These are phyloP conservation scores for Aradophagus sp. DNA, from an alignment of 1,140 invertebrate genomes.

Conservation along the genomic window DNA sequence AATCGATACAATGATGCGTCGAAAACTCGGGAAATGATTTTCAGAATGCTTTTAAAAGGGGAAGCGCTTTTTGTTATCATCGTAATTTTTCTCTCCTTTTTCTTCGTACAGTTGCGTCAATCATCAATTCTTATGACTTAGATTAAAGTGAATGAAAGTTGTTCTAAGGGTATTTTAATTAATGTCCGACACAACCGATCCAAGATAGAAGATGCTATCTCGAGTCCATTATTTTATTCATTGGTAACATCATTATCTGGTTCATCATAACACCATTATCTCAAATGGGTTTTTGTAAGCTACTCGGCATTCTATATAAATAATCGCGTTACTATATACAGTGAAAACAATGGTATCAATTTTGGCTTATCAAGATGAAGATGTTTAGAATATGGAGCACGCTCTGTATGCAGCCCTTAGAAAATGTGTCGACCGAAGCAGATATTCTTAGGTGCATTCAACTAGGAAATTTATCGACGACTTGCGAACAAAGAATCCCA, in stretches of 20 bases:
- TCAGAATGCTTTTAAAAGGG: no score
- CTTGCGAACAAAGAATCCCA: no score
- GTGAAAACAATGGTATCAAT: constrained; percentile 50
- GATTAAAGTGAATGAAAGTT: constrained; percentile 17
- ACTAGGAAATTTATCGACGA: no score
- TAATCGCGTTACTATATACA: constrained; percentile 43
- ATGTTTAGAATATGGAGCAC: constrained; percentile 46
- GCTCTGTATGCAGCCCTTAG: constrained; percentile 20
- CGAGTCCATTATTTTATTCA: constrained; percentile 33
- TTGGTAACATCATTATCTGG: constrained; percentile 32
- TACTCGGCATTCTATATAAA: constrained; percentile 10
- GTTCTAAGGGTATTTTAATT: constrained; percentile 32
- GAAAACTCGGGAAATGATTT: no score
- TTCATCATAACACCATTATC: constrained; percentile 41
- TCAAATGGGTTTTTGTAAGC: constrained; percentile 38
- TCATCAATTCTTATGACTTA: no score
- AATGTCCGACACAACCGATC: constrained; percentile 7
- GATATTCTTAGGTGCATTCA: no score
- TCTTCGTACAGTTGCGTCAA: no score
- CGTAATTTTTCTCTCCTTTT: no score
- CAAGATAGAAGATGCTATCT: constrained; percentile 33
- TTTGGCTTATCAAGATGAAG: constrained; percentile 47
- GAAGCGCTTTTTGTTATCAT: no score
- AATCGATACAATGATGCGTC: no score
- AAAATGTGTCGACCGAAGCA: no score